Conservation (phyloP, 35 echinoderm and acorn worm genomes). For the Lytechinus variegatus region DNA sequence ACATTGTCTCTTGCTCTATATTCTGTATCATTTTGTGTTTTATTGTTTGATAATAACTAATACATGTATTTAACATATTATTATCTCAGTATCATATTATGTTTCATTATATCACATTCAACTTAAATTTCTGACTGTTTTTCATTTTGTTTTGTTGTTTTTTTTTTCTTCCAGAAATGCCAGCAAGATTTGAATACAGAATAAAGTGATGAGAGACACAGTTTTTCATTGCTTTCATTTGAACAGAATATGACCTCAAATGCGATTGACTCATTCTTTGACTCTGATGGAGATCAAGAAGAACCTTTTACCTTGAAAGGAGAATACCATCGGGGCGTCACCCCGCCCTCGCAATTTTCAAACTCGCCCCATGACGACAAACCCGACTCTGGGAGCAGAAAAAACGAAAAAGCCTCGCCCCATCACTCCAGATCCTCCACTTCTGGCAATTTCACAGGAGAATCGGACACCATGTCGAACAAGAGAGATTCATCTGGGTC, state of each 20-base stretch:
- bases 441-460: constrained; percentile 60
- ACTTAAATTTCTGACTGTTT: not conserved
- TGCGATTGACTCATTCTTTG: constrained; percentile 47
- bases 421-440: constrained; percentile 33
- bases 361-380: not conserved
- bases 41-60: too few relatives aligned
- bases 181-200: not conserved
- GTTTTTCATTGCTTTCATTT: not conserved
- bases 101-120: too few relatives aligned
- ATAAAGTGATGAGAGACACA: not conserved
- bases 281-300: constrained; percentile 59
- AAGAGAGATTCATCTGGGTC: constrained; percentile 23
- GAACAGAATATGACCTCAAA: not conserved
- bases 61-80: too few relatives aligned
- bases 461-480: constrained; percentile 55
- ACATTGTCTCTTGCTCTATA: too few relatives aligned
- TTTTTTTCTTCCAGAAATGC: not conserved
- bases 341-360: not conserved
- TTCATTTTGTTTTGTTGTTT: not conserved
- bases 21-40: too few relatives aligned
- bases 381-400: not conserved
- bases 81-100: too few relatives aligned
- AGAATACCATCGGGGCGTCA: constrained; percentile 52
- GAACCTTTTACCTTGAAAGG: constrained; percentile 56
- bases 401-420: not conserved